Conservation (phyloP, 2,113 vertebrate species). For the Todiramphus chloris region DNA sequence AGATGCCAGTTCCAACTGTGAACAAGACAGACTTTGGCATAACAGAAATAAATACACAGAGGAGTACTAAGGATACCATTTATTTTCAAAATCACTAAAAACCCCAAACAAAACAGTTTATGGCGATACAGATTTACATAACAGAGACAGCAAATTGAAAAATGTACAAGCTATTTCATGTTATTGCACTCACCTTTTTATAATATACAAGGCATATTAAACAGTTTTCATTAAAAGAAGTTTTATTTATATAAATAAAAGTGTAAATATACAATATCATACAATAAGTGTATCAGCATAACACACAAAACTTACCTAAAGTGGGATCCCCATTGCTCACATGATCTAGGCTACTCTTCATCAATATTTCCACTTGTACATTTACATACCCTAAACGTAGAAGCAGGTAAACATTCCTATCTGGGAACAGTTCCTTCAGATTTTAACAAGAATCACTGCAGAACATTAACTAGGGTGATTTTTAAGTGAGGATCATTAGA, state of each 20-base stretch:
- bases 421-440: slow-evolving; percentile 50
- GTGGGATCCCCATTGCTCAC: slow-evolving; percentile 46
- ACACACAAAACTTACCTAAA: slow-evolving; percentile 61
- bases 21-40: neutral
- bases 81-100: slow-evolving; percentile 83
- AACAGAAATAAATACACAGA: slow-evolving; percentile 17
- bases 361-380: slow-evolving; percentile 62
- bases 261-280: slow-evolving; percentile 80
- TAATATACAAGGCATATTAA: slow-evolving; percentile 81
- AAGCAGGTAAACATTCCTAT: slow-evolving; percentile 61
- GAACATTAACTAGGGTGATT: slow-evolving; percentile 65
- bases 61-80: slow-evolving; percentile 72
- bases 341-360: slow-evolving; percentile 49
- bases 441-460: slow-evolving; percentile 52
- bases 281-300: slow-evolving; percentile 73
- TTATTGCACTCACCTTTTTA: slow-evolving; percentile 82
- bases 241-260: slow-evolving; percentile 83
- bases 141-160: slow-evolving; percentile 71
- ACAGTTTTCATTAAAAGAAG: slow-evolving; percentile 63
- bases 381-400: slow-evolving; percentile 59
- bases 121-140: slow-evolving; percentile 77
- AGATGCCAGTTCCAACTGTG: neutral
- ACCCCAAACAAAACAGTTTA: slow-evolving; percentile 66
- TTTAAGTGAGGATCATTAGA: slow-evolving; percentile 49
- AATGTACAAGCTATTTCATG: slow-evolving; percentile 80